These are phyloP conservation scores for Rhabdophis nuchalis DNA, from an alignment of 2,797 vertebrate genomes.

Conservation along the genomic window DNA sequence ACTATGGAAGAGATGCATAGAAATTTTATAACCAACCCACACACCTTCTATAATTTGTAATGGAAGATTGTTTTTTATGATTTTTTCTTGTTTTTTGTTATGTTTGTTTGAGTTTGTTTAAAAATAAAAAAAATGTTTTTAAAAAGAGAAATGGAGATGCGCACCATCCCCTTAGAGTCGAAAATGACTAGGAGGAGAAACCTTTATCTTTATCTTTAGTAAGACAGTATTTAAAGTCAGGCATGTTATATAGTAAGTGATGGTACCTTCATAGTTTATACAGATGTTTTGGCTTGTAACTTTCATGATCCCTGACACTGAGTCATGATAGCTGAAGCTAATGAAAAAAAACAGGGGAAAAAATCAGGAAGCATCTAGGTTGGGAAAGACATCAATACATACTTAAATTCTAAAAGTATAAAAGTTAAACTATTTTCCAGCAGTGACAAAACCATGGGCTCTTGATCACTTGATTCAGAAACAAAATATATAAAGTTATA, in stretches of 20 bases:
- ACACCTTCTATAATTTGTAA: too few species aligned
- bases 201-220: neutral
- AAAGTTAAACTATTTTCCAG: neutral
- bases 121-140: too few species aligned
- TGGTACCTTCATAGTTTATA: neutral
- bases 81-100: too few species aligned
- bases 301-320: neutral
- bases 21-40: too few species aligned
- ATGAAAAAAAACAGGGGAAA: neutral
- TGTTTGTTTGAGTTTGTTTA: too few species aligned
- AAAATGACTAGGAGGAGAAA: neutral
- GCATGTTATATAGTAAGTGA: neutral
- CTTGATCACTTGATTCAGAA: conserved; percentile 16
- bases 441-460: neutral
- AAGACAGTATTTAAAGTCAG: neutral
- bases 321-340: neutral
- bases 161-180: neutral
- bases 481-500: neutral
- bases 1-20: too few species aligned
- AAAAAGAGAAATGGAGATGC: neutral
- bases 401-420: neutral
- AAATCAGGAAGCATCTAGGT: neutral
- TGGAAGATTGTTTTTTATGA: too few species aligned
- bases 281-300: neutral
- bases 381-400: neutral